Base-by-base conservation (phyloP, 2,797 vertebrate genomes). In the Pachyuromys duprasi region DNA sequence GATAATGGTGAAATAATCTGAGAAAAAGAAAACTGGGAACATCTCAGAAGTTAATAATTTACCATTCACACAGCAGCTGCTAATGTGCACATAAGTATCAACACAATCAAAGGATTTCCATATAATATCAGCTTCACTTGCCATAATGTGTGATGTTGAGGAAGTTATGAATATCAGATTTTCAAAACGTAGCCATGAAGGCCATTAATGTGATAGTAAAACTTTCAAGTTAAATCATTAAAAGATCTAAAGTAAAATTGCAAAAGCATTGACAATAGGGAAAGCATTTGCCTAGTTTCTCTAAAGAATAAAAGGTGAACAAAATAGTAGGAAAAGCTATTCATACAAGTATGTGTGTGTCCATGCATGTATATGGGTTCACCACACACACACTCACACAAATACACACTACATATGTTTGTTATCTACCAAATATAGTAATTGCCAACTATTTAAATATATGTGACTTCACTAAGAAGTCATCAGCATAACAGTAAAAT, bases 181-280 rank as follows among this genome's bases (percentile, higher is more conserved):
- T 69, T 74, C 4, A 69, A 88, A 86, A 72, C 33, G 14, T 84
- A 88, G 8, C 12, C 95, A 57, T 84, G 70, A 91, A 95, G 89
- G 6, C 4, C 18, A 72, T 39, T 60, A 69, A 76, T 49, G 49
- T 67, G 42, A 24, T 84, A 49, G 12, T 67, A 24, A 84, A 80
- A 11, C 65, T 75, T 76, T 87, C 53, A 75, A 82, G 3, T 39
- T 55, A 70, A 72, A 84, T 83, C 33, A n/a, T 7, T 53, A 75
- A 75, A 57, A 81, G 20, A 17, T 55, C 75, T 70, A 80, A 33
- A 70, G 42, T 20, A 57, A 67, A 94, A 12, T 88, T 3, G 88
- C 79, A 39, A 94, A 92, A 97, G 20, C 80, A 84, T 70, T 55
- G 5, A 2, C 93, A 88, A 49, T 6, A 75, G 53, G 4, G 49